These are phyloP conservation scores for Platerodrilus igneus DNA, from an alignment of 2,888 invertebrate genomes.

Conservation along the genomic window DNA sequence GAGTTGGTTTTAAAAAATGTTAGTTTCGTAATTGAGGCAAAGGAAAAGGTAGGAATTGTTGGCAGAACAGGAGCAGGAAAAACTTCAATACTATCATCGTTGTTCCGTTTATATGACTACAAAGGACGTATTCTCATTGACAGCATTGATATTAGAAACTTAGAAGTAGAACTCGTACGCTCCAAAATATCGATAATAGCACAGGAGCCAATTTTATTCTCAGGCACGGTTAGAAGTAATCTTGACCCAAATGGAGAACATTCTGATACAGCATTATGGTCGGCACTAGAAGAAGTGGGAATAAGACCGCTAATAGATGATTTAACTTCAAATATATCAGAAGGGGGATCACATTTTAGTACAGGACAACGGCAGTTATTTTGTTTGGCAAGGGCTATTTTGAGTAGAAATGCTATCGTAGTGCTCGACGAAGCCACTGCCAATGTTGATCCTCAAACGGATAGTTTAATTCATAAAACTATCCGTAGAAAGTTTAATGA, in stretches of 20 bases:
- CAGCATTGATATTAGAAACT: slow-evolving; percentile 59
- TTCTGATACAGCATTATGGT: slow-evolving; percentile 74
- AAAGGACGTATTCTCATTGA: slow-evolving; percentile 79
- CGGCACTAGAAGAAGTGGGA: slow-evolving; percentile 73
- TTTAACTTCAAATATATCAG: slow-evolving; percentile 61
- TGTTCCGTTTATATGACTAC: slow-evolving; percentile 74
- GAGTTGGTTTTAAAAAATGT: slow-evolving; percentile 69
- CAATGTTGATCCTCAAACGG: slow-evolving; percentile 72
- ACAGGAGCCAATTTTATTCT: slow-evolving; percentile 80
- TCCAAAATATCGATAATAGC: slow-evolving; percentile 77
- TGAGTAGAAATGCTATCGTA: slow-evolving; percentile 44
- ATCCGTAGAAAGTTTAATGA: slow-evolving; percentile 65
- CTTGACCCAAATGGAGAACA: slow-evolving; percentile 81
- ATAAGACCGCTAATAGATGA: slow-evolving; percentile 63
- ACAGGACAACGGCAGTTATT: slow-evolving; percentile 59
- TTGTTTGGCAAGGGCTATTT: slow-evolving; percentile 60
- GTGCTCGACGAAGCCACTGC: slow-evolving; percentile 67
- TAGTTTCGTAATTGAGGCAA: slow-evolving; percentile 60
- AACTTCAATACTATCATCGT: slow-evolving; percentile 66
- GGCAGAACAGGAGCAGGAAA: slow-evolving; percentile 82
- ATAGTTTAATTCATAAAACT: slow-evolving; percentile 67
- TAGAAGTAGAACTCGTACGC: slow-evolving; percentile 72
- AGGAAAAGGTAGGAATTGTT: slow-evolving; percentile 70
- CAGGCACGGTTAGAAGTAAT: slow-evolving; percentile 80
- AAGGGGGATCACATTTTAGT: slow-evolving; percentile 52